Conservation (phyloP, 1,140 invertebrate species). For the Drosophila subobscura region DNA sequence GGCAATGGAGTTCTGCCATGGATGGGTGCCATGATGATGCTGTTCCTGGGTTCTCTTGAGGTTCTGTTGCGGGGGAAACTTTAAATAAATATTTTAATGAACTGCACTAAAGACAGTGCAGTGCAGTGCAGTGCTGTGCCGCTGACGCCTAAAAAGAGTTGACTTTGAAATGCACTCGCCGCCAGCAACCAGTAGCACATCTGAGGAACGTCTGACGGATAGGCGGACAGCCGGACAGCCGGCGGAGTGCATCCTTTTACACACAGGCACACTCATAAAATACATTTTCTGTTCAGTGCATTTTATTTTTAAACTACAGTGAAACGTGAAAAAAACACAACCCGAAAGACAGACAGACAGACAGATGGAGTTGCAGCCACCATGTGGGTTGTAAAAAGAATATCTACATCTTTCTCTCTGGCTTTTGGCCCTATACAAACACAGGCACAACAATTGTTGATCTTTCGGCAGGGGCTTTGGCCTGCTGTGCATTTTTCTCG, state of each 20-base stretch:
- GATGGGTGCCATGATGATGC: background rate
- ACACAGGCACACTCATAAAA: slow-evolving; percentile 35
- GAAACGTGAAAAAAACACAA: slow-evolving; percentile 38
- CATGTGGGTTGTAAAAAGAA: slow-evolving; percentile 49
- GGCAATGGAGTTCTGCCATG: background rate
- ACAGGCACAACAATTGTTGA: slow-evolving; percentile 42
- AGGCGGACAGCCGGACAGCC: slow-evolving; percentile 1
- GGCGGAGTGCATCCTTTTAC: slow-evolving; percentile 55
- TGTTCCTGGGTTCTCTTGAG: slow-evolving; percentile 1
- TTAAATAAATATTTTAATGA: slow-evolving; percentile 62
- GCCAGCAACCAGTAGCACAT: slow-evolving; percentile 24
- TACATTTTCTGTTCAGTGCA: slow-evolving; percentile 30
- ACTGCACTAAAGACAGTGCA: slow-evolving; percentile 48
- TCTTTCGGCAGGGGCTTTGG: slow-evolving; percentile 28
- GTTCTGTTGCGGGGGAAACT: slow-evolving; percentile 2
- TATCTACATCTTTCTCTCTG: slow-evolving; percentile 44
- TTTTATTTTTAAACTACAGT: slow-evolving; percentile 49
- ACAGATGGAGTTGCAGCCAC: slow-evolving; percentile 25
- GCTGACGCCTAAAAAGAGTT: slow-evolving; percentile 44
- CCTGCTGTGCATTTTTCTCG: slow-evolving; percentile 31
- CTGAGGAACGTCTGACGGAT: slow-evolving; percentile 34
- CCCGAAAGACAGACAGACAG: background rate
- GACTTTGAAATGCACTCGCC: slow-evolving; percentile 49
- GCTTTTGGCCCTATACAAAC: slow-evolving; percentile 41
- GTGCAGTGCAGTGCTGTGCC: background rate